Percentiles rank a stretch among this genome's conserved stretches.
phyloP scores from a whole-genome alignment of 2,113 vertebrate species.

The Protobothrops flavoviridis region DNA sequence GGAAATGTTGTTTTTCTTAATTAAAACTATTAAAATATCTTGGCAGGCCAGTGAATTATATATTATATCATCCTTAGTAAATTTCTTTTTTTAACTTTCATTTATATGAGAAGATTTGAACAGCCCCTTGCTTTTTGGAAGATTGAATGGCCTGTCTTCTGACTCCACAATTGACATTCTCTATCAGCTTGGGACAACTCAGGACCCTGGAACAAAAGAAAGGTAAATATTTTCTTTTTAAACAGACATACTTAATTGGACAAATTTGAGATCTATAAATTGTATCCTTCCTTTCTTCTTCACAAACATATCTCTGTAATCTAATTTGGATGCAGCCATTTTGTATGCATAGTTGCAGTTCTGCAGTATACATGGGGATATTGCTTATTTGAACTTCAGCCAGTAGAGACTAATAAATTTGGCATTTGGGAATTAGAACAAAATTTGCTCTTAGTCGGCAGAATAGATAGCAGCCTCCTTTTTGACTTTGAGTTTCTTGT shows the following conservation, averaged over 20 bases:
- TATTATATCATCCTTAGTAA: neutral
- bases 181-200: conserved; percentile 97
- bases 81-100: conserved; percentile 22
- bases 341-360: neutral
- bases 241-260: neutral
- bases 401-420: neutral
- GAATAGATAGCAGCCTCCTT: neutral
- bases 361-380: neutral
- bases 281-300: neutral
- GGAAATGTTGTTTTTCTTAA: neutral
- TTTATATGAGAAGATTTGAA: conserved; percentile 83
- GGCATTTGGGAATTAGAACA: neutral
- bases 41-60: neutral
- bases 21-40: neutral
- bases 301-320: neutral
- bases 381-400: neutral
- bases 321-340: neutral
- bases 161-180: conserved; percentile 99
- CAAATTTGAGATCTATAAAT: neutral
- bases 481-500: neutral
- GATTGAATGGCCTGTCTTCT: conserved; percentile 95
- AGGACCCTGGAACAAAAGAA: conserved; percentile 96
- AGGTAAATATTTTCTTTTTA: conserved; percentile 75
- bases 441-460: neutral
- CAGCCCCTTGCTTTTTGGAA: conserved; percentile 95